Percentiles rank a stretch among this genome's conserved stretches.
phyloP scores from a whole-genome alignment of 2,797 vertebrate species.

The Ceryle rudis region DNA sequence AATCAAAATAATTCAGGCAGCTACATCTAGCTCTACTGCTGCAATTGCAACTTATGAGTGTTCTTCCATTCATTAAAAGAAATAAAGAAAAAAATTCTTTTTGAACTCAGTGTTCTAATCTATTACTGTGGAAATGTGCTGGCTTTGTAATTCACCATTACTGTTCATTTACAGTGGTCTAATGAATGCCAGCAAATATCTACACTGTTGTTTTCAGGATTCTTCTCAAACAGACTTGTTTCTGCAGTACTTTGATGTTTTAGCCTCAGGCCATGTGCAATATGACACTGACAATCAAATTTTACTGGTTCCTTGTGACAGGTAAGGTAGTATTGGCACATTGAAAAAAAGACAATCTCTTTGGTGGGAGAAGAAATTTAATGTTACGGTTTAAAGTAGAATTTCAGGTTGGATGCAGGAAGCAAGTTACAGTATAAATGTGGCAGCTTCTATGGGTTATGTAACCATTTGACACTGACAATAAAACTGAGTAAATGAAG shows the following conservation, averaged over 20 bases:
- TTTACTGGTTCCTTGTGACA: not conserved
- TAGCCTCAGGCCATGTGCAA: not conserved
- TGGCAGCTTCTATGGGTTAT: not conserved
- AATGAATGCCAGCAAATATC: not conserved
- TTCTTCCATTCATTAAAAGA: not conserved
- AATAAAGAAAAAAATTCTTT: not conserved
- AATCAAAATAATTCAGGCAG: accelerated
- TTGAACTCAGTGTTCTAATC: not conserved
- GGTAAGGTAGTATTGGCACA: not conserved
- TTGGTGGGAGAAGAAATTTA: not conserved
- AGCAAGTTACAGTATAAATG: not conserved
- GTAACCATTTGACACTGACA: not conserved
- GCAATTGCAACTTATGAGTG: not conserved
- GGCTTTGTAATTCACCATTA: not conserved
- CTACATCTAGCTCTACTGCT: not conserved
- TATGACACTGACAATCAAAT: not conserved
- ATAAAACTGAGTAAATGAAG: not conserved
- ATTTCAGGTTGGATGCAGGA: not conserved
- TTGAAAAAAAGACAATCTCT: not conserved
- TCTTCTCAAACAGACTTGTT: not conserved
- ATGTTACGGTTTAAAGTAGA: not conserved
- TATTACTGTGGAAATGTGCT: not conserved
- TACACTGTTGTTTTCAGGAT: not conserved
- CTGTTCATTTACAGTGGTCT: not conserved
- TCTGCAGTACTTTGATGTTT: not conserved